phyloP scores from a whole-genome alignment of 2,113 vertebrate species.

The Microtus pennsylvanicus region DNA sequence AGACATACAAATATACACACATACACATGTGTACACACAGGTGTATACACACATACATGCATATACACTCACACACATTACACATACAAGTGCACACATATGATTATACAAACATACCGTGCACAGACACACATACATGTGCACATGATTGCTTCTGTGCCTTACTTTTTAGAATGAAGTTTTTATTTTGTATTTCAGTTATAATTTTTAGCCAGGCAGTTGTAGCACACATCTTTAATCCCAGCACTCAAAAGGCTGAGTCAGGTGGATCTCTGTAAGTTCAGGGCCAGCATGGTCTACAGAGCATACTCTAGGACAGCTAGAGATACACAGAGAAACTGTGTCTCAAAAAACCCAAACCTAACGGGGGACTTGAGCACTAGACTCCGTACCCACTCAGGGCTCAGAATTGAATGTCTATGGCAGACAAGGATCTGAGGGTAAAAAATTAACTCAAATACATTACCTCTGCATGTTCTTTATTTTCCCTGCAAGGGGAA shows the following conservation, averaged over 20 bases:
- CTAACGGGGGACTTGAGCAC: too few species aligned
- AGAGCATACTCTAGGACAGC: neutral
- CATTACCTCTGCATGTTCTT: too few species aligned
- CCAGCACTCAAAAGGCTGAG: neutral
- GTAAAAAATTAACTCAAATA: too few species aligned
- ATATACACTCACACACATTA: neutral
- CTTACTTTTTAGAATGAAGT: neutral
- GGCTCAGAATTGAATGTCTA: too few species aligned
- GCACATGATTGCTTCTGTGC: neutral
- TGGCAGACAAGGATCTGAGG: too few species aligned
- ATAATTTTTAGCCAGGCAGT: neutral
- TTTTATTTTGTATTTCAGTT: conserved; percentile 33
- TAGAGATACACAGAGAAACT: neutral
- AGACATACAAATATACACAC: too few species aligned
- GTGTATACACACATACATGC: neutral
- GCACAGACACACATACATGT: neutral
- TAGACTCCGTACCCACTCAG: too few species aligned
- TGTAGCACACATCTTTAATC: neutral
- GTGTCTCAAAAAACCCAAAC: neutral
- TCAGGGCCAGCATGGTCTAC: neutral
- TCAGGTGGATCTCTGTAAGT: neutral
- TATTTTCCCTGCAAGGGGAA: too few species aligned
- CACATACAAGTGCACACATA: neutral
- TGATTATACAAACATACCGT: too few species aligned
- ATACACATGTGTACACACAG: neutral